A percentile compares a stretch with the other conserved stretches of the same genome.
Conservation (phyloP, 2,113 vertebrate genomes). For the Phodopus roborovskii region DNA sequence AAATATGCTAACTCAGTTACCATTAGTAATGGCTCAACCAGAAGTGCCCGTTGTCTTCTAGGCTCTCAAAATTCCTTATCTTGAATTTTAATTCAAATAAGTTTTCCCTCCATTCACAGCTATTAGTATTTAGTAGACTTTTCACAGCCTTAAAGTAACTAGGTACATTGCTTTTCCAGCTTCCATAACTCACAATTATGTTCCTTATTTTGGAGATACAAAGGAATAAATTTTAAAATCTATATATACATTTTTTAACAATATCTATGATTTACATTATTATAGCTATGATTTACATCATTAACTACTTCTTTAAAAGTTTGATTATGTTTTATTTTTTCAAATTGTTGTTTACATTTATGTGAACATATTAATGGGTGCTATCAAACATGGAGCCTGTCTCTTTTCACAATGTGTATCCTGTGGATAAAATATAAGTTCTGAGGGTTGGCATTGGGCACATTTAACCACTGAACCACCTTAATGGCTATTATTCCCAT, state of each 20-base stretch:
- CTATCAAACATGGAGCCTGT: not conserved
- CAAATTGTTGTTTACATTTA: not conserved
- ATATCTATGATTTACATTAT: rapidly evolving
- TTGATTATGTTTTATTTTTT: too few species aligned
- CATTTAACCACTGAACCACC: too few species aligned
- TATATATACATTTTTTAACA: rapidly evolving
- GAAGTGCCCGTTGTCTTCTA: not conserved
- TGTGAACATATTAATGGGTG: too few species aligned
- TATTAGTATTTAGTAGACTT: not conserved
- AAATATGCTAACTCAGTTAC: not conserved
- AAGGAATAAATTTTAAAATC: not conserved
- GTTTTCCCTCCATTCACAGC: not conserved
- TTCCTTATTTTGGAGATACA: not conserved
- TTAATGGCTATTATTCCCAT: not conserved
- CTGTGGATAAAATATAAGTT: not conserved
- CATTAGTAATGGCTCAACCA: not conserved
- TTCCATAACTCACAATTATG: not conserved
- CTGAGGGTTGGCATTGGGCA: not conserved
- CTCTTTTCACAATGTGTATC: not conserved
- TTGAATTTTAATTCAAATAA: not conserved
- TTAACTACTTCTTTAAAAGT: not conserved
- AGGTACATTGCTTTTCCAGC: not conserved
- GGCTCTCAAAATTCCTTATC: not conserved
- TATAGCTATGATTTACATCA: not conserved
- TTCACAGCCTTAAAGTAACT: not conserved